Base-by-base conservation (phyloP, 64 coral and sea anemone species). In the Trachythela sp. region DNA sequence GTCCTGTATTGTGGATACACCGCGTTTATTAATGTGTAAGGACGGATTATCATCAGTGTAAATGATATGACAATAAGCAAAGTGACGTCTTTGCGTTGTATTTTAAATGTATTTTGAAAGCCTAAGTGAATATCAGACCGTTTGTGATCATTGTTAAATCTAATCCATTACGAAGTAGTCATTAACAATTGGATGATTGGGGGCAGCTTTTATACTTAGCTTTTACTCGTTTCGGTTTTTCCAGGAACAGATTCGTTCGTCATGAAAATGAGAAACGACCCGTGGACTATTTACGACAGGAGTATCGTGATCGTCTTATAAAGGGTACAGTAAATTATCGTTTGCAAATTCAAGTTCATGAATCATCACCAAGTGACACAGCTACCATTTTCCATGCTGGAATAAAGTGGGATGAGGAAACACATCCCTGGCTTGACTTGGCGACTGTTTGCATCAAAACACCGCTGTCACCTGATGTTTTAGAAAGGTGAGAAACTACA, bases 271-370 rank as follows among this genome's bases (percentile, higher is more conserved):
- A 92, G 14, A 92, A 84, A 33, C 85, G 90, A 30, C 42, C 90
- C 7, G 54, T 32, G 17, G 48, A 80, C 77, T 92, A 92, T 64
- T 52, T 92, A 31, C 70, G 71, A 6, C 45, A 83, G 3, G 90
- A 92, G 22, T 92, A 87, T 18, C 59, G 26, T 26, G 11, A 84
- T 36, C 85, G 90, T 42, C 39, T 92, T 51, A 40, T 45, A n/a
- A 15, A 92, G 50, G 86, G 90, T 13, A 22, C 85, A 37, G 36
- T 92, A 20, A 32, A 83, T 52, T 92, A 92, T 39, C 72, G 59
- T 13, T 84, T 92, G 70, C 90, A 92, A 42, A 85, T 92, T 43
- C 90, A 92, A 39, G 20, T 92, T 13, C 90, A 92, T 67, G 36
- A 83, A 34, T 42, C 86, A 48, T 87, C 70, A 6, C 51, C 85